Conservation (phyloP, 2,888 invertebrate genomes). For the Theristus sp. region DNA sequence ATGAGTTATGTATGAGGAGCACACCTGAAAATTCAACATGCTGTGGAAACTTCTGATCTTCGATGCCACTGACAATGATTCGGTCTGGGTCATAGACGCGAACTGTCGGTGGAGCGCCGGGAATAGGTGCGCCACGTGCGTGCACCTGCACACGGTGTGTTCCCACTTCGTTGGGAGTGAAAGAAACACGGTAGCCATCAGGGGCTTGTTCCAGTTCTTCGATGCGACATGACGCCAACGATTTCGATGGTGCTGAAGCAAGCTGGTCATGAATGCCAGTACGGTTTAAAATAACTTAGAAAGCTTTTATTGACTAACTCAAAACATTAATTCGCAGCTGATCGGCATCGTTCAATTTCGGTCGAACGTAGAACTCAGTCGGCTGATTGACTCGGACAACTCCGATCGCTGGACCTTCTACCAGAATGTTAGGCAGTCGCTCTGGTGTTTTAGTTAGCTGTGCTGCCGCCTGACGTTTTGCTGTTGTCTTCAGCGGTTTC, state of each 20-base stretch:
- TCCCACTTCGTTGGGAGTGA: conserved; percentile 69
- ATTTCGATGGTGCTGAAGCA: background rate
- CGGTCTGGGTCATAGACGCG: conserved; percentile 47
- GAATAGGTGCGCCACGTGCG: background rate
- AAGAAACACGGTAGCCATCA: conserved; percentile 36
- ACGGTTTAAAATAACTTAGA: no score
- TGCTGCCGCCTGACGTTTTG: no score
- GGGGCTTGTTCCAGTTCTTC: conserved; percentile 7
- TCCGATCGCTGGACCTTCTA: background rate
- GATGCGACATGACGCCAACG: background rate
- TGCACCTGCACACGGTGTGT: conserved; percentile 15
- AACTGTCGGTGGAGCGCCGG: background rate
- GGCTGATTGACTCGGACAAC: conserved; percentile 1
- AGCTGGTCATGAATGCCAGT: no score
- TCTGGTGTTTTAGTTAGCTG: background rate
- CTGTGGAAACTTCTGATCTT: conserved; percentile 66
- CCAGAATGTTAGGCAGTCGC: background rate
- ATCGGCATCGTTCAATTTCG: background rate
- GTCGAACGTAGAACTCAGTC: conserved; percentile 5
- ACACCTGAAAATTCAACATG: conserved; percentile 31
- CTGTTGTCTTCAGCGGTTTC: no score
- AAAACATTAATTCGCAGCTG: conserved; percentile 17
- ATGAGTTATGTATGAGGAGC: background rate
- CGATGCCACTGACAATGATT: conserved; percentile 76
- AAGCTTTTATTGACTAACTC: no score